A percentile compares a stretch with the other conserved stretches of the same genome.
Conservation (phyloP, 2,113 vertebrate species). For the Pluvialis apricaria region DNA sequence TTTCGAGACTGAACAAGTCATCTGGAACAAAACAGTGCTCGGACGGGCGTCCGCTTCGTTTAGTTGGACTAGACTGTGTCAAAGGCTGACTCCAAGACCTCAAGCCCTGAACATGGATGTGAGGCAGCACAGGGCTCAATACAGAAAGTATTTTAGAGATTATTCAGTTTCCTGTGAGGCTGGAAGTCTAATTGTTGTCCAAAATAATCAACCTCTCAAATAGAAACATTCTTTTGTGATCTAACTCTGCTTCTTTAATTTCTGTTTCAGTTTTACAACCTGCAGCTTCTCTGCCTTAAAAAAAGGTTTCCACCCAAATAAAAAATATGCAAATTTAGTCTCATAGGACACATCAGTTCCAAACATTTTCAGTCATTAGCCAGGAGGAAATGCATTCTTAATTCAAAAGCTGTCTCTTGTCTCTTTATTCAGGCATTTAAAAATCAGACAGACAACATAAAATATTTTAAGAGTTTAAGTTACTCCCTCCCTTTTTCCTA, state of each 20-base stretch:
- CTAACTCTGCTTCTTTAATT: neutral
- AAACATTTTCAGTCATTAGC: neutral
- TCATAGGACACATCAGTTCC: neutral
- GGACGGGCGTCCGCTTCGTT: neutral
- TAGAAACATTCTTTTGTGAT: neutral
- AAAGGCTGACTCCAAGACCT: neutral
- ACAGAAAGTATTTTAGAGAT: neutral
- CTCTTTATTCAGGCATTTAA: constrained; percentile 27
- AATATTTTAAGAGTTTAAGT: constrained; percentile 34
- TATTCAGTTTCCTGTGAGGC: neutral
- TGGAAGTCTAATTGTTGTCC: neutral
- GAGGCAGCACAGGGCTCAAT: neutral
- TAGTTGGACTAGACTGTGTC: neutral
- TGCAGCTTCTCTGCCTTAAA: neutral
- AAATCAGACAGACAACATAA: constrained; percentile 5
- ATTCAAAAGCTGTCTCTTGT: neutral
- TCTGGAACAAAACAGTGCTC: neutral
- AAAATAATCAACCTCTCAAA: neutral
- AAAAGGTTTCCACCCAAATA: neutral
- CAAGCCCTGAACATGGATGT: neutral
- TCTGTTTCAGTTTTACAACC: neutral
- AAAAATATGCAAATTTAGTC: neutral
- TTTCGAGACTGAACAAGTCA: neutral
- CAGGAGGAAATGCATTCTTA: neutral
- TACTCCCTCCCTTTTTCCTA: constrained; percentile 15